Evolutionary conservation across 2,113 vertebrate species (phyloP).

Genomic region (Saccopteryx leptura): DNA sequence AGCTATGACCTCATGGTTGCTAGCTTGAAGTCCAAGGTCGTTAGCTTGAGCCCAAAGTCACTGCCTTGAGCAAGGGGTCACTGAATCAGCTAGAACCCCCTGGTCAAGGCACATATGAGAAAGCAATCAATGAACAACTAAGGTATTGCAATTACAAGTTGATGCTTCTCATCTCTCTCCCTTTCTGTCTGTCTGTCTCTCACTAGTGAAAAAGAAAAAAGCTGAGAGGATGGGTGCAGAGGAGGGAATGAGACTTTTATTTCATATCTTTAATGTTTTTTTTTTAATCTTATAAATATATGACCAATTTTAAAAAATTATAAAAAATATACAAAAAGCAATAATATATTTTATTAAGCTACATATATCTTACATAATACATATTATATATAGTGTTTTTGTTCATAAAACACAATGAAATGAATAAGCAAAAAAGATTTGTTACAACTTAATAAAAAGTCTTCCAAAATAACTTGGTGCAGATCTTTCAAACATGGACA

Average conservation of each 20-base stretch:
- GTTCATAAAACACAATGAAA: not conserved
- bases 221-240: not conserved
- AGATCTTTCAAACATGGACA: not conserved
- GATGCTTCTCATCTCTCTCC: too few species aligned
- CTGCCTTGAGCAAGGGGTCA: too few species aligned
- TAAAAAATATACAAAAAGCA: not conserved
- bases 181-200: too few species aligned
- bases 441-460: constrained; percentile 38
- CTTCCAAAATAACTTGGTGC: constrained; percentile 11
- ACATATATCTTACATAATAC: not conserved
- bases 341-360: not conserved
- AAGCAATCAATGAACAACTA: too few species aligned
- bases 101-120: too few species aligned
- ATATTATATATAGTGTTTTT: not conserved
- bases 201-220: not conserved
- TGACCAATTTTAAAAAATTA: not conserved
- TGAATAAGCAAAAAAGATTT: not conserved
- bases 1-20: too few species aligned
- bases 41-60: too few species aligned
- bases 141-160: too few species aligned
- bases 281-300: constrained; percentile 11
- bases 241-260: not conserved
- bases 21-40: too few species aligned
- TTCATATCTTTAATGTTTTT: not conserved
- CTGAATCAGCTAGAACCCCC: too few species aligned